Conservation (phyloP, 1,140 invertebrate genomes). For the Aphidius ervi region DNA sequence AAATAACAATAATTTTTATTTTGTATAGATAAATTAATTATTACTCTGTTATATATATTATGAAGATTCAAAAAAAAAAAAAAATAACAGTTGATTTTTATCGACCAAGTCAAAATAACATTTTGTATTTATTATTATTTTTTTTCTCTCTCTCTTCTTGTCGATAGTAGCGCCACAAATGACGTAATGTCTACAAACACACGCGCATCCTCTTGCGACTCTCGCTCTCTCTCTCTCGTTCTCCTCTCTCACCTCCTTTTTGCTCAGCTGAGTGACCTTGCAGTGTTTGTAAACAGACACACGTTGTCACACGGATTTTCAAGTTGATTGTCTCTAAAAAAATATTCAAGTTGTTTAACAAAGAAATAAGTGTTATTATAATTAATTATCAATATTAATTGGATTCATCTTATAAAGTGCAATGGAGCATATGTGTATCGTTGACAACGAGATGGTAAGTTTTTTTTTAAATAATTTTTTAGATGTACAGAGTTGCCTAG, state of each 20-base stretch:
- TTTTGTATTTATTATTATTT: too few relatives aligned
- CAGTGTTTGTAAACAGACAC: constrained; percentile 54
- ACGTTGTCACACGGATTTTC: constrained; percentile 38
- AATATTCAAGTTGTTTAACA: neutral
- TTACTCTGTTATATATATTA: too few relatives aligned
- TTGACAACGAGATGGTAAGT: constrained; percentile 48
- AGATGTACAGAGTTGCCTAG: constrained; percentile 23
- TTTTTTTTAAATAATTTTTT: constrained; percentile 10
- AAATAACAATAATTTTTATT: too few relatives aligned
- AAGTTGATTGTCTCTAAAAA: constrained; percentile 14
- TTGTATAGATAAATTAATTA: too few relatives aligned
- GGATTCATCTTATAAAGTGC: constrained; percentile 1
- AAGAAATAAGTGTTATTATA: neutral
- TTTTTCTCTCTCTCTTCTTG: too few relatives aligned
- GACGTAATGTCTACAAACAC: too few relatives aligned
- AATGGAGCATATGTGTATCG: constrained; percentile 45
- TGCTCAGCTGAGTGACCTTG: constrained; percentile 43
- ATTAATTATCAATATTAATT: neutral
- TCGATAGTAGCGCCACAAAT: too few relatives aligned
- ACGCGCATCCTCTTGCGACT: too few relatives aligned
- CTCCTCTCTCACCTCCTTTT: neutral
- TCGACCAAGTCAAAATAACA: neutral
- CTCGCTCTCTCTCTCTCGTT: too few relatives aligned
- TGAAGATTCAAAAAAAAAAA: too few relatives aligned
- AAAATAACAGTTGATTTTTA: neutral